Base-by-base conservation (phyloP, 2,113 vertebrate genomes). In the Geococcyx californianus region DNA sequence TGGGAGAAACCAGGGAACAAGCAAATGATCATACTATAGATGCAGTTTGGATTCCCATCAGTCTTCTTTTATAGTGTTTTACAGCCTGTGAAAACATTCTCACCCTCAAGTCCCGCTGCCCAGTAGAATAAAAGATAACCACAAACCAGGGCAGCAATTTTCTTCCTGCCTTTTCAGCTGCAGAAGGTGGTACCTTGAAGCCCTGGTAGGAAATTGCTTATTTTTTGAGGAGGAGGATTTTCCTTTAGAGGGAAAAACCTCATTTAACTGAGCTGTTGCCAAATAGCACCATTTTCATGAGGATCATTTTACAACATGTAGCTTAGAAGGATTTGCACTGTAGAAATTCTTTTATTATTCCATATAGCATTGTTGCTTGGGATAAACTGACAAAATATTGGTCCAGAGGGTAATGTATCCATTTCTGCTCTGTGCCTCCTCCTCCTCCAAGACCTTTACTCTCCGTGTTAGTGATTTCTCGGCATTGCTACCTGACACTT, bases 381-480 rank as follows among this genome's bases (percentile, higher is more conserved):
- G 36, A 20, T 74, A 74, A 84, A 69, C 6, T 28, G 59, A 72
- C 66, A 51, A 19, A 55, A 63, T 62, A 69, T 77, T 70, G 74
- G 55, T 42, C 47, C 38, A 73, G 45, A 69, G 42, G 36, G 74
- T 34, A 68, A 87, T 4, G 33, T 16, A 70, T 26, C 42, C 56
- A 14, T 42, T 77, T 45, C 60, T 69, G 9, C 24, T 47, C 24
- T 33, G 16, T 18, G n/a, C 14, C 34, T 52, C 21, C 42, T 25
- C 40, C 51, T 80, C 2, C 0, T 5, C 16, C 33, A 47, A 55
- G 20, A 42, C 47, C 1, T 0, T 72, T 70, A 33, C 52, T 55
- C 15, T 26, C 33, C 44, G 60, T 24, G 4, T 87, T 24, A 20
- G 69, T 33, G 93, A 79, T 73, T 89, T 94, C 73, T 80, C 13